These are phyloP conservation scores for Mesorhabditis spiculigera DNA, from an alignment of 2,888 invertebrate species.

Conservation along the genomic window DNA sequence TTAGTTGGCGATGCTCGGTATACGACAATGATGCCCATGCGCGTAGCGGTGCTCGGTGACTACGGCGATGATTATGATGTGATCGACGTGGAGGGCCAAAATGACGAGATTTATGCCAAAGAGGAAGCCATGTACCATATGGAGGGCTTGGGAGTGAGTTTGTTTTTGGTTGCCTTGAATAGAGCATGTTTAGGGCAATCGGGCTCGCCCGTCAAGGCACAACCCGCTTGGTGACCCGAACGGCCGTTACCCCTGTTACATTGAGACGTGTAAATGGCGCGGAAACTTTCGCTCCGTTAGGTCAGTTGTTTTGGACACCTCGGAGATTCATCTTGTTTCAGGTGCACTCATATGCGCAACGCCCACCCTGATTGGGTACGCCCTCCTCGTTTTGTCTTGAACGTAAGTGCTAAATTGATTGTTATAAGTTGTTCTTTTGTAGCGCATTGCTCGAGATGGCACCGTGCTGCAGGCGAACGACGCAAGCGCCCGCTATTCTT, in stretches of 20 bases:
- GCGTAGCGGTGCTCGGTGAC: too few species aligned
- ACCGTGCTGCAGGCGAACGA: conserved; percentile 7
- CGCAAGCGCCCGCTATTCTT: conserved; percentile 13
- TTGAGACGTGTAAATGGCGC: conserved; percentile 23
- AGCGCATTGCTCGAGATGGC: conserved; percentile 3
- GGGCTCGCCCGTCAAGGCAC: not conserved
- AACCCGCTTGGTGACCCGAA: conserved; percentile 18
- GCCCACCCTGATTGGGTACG: conserved; percentile 9
- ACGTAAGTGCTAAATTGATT: not conserved
- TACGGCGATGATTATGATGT: not conserved
- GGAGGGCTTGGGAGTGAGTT: not conserved
- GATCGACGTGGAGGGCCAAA: not conserved
- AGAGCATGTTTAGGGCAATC: not conserved
- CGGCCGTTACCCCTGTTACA: conserved; percentile 38
- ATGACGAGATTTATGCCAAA: not conserved
- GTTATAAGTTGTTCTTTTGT: not conserved
- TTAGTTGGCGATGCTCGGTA: too few species aligned
- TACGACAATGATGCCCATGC: too few species aligned
- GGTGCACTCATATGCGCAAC: conserved; percentile 13
- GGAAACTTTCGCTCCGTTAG: conserved; percentile 35
- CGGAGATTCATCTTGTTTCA: not conserved
- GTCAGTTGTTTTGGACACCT: conserved; percentile 15
- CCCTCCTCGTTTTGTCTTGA: not conserved
- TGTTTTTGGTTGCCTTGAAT: not conserved
- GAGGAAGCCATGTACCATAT: not conserved